These are phyloP conservation scores for Musca vetustissima DNA, from an alignment of 1,140 invertebrate genomes.

Conservation along the genomic window DNA sequence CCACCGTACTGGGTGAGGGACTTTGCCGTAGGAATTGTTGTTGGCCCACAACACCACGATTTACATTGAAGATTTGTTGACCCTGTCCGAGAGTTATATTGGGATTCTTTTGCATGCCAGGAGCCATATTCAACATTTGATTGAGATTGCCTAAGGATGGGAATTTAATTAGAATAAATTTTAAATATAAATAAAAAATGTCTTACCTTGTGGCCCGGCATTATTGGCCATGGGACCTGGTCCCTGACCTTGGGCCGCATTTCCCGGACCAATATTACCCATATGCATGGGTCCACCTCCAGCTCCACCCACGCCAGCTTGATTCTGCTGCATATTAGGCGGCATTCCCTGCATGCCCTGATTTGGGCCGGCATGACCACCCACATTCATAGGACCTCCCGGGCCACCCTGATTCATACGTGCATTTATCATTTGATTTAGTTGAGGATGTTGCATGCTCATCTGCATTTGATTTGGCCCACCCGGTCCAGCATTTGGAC, in stretches of 20 bases:
- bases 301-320: slow-evolving; percentile 1
- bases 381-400: slow-evolving; percentile 36
- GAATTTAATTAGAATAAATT: too few species aligned
- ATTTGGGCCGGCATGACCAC: slow-evolving; percentile 32
- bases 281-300: slow-evolving; percentile 33
- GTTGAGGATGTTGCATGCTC: slow-evolving; percentile 36
- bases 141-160: slow-evolving; percentile 30
- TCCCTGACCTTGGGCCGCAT: slow-evolving; percentile 32
- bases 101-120: slow-evolving; percentile 32
- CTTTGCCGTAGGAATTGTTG: slow-evolving; percentile 60
- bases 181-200: not conserved
- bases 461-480: slow-evolving; percentile 41
- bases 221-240: slow-evolving; percentile 45
- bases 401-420: slow-evolving; percentile 41
- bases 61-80: slow-evolving; percentile 43
- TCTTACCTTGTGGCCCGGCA: slow-evolving; percentile 39
- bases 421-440: slow-evolving; percentile 51
- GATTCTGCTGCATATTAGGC: slow-evolving; percentile 44
- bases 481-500: slow-evolving; percentile 35
- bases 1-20: slow-evolving; percentile 44
- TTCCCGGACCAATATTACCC: slow-evolving; percentile 36
- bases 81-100: slow-evolving; percentile 43
- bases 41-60: slow-evolving; percentile 54
- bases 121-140: slow-evolving; percentile 51
- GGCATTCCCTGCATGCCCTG: slow-evolving; percentile 48